These are phyloP conservation scores for Neoniphon sammara DNA, from an alignment of 2,797 vertebrate species.

Conservation along the genomic window DNA sequence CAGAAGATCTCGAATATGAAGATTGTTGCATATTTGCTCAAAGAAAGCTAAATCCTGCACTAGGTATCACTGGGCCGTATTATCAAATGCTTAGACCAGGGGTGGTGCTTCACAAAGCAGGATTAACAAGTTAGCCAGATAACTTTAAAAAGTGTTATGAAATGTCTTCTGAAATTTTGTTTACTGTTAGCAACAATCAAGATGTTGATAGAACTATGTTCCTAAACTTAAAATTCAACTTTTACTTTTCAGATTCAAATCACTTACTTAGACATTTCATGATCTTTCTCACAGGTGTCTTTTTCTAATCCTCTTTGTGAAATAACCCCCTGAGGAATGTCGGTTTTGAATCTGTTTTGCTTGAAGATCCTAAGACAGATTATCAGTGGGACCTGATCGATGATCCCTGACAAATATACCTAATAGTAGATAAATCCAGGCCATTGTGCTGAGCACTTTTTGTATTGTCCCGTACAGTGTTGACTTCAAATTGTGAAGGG, in stretches of 20 bases:
- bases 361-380: conserved; percentile 35
- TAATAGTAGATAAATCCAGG: conserved; percentile 31
- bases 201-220: too few species aligned
- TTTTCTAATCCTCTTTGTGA: too few species aligned
- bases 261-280: too few species aligned
- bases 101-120: too few species aligned
- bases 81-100: conserved; percentile 39
- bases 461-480: conserved; percentile 80
- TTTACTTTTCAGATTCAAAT: too few species aligned
- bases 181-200: too few species aligned
- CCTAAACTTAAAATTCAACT: too few species aligned
- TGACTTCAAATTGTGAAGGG: conserved; percentile 39
- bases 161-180: too few species aligned
- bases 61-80: conserved; percentile 18
- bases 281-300: too few species aligned
- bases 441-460: conserved; percentile 80
- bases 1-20: conserved; percentile 5
- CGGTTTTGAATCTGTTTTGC: conserved; percentile 35
- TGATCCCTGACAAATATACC: conserved; percentile 42
- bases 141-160: too few species aligned
- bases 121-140: too few species aligned
- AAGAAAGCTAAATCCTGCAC: conserved; percentile 58
- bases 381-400: conserved; percentile 19
- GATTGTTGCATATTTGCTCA: conserved; percentile 29
- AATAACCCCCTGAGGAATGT: conserved; percentile 47